Evolutionary conservation across 64 coral and sea anemone species (phyloP).

Genomic region (Montipora cactus): DNA sequence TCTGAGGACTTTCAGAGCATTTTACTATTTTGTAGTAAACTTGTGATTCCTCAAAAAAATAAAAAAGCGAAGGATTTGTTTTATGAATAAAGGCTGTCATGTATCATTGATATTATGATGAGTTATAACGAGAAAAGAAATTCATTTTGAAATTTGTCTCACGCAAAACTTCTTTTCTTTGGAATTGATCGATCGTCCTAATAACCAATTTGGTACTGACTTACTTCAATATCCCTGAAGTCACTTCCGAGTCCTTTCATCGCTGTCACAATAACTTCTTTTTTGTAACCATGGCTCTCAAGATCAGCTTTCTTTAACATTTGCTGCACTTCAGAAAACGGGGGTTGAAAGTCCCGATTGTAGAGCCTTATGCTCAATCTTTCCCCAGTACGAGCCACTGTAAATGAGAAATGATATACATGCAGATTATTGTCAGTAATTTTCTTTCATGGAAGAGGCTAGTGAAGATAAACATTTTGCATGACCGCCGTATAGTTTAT

Average conservation of each 20-base stretch:
- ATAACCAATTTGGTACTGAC: too few species aligned
- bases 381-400: conserved; percentile 3
- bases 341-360: neutral
- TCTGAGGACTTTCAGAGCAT: neutral
- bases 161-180: too few species aligned
- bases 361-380: conserved; percentile 8
- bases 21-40: conserved; percentile 13
- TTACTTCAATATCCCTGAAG: neutral
- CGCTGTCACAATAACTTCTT: neutral
- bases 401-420: neutral
- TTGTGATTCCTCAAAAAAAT: neutral
- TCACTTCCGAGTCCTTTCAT: neutral
- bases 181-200: too few species aligned
- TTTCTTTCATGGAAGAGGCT: too few species aligned
- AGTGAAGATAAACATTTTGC: too few species aligned
- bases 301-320: neutral
- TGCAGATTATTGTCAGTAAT: too few species aligned
- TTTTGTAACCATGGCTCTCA: conserved; percentile 41
- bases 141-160: too few species aligned
- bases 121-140: too few species aligned
- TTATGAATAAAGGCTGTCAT: too few species aligned
- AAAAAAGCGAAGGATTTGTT: too few species aligned
- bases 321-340: neutral
- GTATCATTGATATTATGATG: too few species aligned
- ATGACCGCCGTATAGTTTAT: too few species aligned